phyloP scores from a whole-genome alignment of 2,113 vertebrate genomes.

The Siniperca knerii region DNA sequence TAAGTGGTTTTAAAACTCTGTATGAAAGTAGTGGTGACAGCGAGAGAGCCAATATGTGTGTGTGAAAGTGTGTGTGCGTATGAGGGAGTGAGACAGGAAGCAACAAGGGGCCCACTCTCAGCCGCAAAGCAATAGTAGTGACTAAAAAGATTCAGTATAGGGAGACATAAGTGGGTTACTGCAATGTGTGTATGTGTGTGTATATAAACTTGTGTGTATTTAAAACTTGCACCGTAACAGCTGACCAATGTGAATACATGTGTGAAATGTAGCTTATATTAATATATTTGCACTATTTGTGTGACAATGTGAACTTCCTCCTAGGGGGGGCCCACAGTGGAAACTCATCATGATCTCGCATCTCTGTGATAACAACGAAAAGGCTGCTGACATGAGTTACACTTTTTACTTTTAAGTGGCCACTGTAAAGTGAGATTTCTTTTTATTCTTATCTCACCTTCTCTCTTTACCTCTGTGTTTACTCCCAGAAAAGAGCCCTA shows the following conservation, averaged over 20 bases:
- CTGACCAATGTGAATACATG: not conserved
- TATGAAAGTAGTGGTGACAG: slow-evolving; percentile 7
- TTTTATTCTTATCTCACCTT: not conserved
- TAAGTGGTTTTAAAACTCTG: not conserved
- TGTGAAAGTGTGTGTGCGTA: slow-evolving; percentile 15
- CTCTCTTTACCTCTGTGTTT: not conserved
- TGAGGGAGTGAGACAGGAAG: slow-evolving; percentile 64
- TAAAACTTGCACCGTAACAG: not conserved
- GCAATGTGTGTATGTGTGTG: slow-evolving; percentile 16
- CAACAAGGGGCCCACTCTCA: slow-evolving; percentile 53
- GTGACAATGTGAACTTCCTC: slow-evolving; percentile 1
- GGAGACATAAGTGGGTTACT: not conserved
- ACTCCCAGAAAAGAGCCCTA: not conserved
- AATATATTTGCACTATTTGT: slow-evolving; percentile 3
- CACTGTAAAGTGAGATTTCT: not conserved
- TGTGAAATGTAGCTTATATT: not conserved
- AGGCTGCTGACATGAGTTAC: not conserved
- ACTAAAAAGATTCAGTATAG: slow-evolving; percentile 20
- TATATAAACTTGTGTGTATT: slow-evolving; percentile 3
- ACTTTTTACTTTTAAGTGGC: not conserved
- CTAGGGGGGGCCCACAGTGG: not conserved
- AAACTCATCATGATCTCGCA: not conserved
- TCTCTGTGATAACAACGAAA: slow-evolving; percentile 3
- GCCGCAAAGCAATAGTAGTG: slow-evolving; percentile 60
- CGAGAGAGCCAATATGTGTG: slow-evolving; percentile 15